Evolutionary conservation across 2,797 vertebrate genomes (phyloP).

Genomic region (Galaxias olidus): DNA sequence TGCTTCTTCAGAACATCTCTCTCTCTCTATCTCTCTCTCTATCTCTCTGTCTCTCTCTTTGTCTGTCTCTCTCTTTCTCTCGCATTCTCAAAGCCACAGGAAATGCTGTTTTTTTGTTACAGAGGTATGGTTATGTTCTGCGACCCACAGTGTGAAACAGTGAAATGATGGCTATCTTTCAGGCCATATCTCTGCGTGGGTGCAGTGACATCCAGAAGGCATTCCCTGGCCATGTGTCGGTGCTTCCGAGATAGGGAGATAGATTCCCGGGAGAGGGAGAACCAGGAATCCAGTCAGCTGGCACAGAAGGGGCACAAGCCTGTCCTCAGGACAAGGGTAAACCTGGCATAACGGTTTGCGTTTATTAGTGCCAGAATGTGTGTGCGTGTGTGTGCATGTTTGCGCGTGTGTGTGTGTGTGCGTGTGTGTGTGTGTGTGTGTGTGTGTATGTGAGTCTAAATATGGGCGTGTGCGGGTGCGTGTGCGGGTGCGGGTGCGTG

Average conservation of each 20-base stretch:
- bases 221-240: slow-evolving; percentile 19
- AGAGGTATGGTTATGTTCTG: no score
- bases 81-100: no score
- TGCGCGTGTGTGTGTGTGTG: neutral
- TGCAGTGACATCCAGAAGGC: slow-evolving; percentile 1
- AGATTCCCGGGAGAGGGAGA: neutral
- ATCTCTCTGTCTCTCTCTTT: no score
- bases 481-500: neutral
- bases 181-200: neutral
- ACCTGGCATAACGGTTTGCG: slow-evolving; percentile 10
- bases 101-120: no score
- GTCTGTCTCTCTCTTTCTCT: no score
- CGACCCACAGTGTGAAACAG: no score
- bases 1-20: no score
- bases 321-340: neutral
- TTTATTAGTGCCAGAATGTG: slow-evolving; percentile 7
- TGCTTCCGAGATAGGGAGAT: slow-evolving; percentile 15
- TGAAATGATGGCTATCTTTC: no score
- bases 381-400: no score
- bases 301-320: neutral
- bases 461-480: no score
- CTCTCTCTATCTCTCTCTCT: no score
- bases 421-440: neutral
- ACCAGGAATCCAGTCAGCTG: slow-evolving; percentile 14
- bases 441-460: neutral